These are phyloP conservation scores for Spea bombifrons DNA, from an alignment of 2,113 vertebrate genomes.

Conservation along the genomic window DNA sequence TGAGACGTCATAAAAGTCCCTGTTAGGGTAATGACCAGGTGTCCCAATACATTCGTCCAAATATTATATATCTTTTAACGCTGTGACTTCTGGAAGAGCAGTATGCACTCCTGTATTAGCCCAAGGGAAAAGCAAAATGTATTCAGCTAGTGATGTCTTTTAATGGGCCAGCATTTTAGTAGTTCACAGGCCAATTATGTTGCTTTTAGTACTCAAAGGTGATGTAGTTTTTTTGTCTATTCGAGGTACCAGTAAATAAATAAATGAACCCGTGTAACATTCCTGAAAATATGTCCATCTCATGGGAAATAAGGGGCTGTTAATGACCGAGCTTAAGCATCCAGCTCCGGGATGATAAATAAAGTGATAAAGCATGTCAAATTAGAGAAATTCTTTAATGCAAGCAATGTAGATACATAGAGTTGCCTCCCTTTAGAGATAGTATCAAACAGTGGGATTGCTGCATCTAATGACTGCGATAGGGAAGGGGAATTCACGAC, in stretches of 20 bases:
- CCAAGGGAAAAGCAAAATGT: constrained; percentile 2
- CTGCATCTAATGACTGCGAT: constrained; percentile 3
- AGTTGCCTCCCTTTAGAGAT: not conserved
- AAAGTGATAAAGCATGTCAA: not conserved
- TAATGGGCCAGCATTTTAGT: constrained; percentile 13
- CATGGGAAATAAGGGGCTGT: constrained; percentile 9
- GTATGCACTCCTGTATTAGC: not conserved
- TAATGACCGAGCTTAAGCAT: constrained; percentile 8
- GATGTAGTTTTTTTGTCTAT: constrained; percentile 4
- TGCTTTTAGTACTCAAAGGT: constrained; percentile 24
- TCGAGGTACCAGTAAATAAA: constrained; percentile 24
- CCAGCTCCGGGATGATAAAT: constrained; percentile 6
- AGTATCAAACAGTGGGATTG: not conserved
- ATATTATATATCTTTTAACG: no score
- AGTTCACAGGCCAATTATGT: constrained; percentile 24
- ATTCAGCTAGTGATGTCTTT: constrained; percentile 21
- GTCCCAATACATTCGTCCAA: no score
- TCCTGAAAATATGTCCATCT: constrained; percentile 16
- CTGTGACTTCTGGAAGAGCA: no score
- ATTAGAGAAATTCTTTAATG: not conserved
- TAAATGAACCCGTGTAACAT: constrained; percentile 8
- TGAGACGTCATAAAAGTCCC: no score
- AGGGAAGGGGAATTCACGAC: not conserved
- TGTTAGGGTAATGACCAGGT: no score
- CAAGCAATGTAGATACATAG: not conserved